Base-by-base conservation (phyloP, 2,888 invertebrate species). In the Orchesellides sinensis region DNA sequence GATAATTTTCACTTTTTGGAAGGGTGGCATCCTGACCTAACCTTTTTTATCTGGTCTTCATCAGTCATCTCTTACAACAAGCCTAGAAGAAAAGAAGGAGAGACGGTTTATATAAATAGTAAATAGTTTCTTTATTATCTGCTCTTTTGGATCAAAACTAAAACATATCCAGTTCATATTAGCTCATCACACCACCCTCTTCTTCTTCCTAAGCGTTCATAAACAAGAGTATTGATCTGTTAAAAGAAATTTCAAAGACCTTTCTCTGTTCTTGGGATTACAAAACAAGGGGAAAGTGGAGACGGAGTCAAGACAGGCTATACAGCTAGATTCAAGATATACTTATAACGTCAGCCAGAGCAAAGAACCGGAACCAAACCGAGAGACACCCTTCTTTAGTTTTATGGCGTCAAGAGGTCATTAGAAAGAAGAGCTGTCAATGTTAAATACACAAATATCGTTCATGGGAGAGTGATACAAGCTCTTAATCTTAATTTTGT, bases 1-100 rank as follows among this genome's bases (percentile, higher is more conserved):
- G 59, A 49, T 61, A 81, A 49, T 80, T 40, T n/a, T 63, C 63
- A 63, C 10, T 61, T 68, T 59, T 65, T 56, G 27, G 68, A 81
- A 81, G 73, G 81, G 81, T 81, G 81, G 81, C 74, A 68, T 69
- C 81, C 81, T 81, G 81, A 81, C 81, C 81, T 81, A 80, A 73
- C 80, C 79, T 65, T 66, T n/a, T n/a, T 80, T 80, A 81, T 81
- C 81, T 81, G 81, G 73, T 73, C 49, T 74, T 81, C 74, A 81
- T 81, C 81, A 81, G 66, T 80, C 80, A 80, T 80, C 72, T 78
- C 70, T 49, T 35, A 29, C 29, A 61, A 47, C 45, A 65, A 80
- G 47, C 70, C 40, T 63, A 21, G 54, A 63, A n/a, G 52, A 40
- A 47, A 49, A 49, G 56, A 63, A 25, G 17, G 25, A 65, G 21